These are phyloP conservation scores for Drosophila borborema DNA, from an alignment of 2,888 invertebrate species.

Conservation along the genomic window DNA sequence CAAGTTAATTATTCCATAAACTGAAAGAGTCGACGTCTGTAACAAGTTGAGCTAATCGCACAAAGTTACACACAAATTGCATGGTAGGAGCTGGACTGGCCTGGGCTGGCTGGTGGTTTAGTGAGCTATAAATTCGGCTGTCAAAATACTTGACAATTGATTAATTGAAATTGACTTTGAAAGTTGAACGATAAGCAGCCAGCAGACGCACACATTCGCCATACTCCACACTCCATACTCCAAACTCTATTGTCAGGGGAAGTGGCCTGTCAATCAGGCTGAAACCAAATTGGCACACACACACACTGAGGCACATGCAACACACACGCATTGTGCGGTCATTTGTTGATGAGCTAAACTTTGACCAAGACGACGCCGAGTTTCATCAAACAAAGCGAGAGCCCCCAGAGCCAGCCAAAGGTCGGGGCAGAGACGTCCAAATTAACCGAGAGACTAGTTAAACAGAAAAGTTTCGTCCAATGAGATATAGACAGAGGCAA, in stretches of 20 bases:
- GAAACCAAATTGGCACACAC: conserved; percentile 37
- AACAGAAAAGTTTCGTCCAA: conserved; percentile 66
- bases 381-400: conserved; percentile 56
- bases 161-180: conserved; percentile 80
- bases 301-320: conserved; percentile 25
- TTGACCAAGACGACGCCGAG: conserved; percentile 56
- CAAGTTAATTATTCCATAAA: conserved; percentile 8
- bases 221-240: not conserved
- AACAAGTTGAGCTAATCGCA: conserved; percentile 29
- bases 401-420: not conserved
- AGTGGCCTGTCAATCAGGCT: conserved; percentile 74
- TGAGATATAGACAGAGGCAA: conserved; percentile 41
- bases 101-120: conserved; percentile 23
- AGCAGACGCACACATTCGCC: conserved; percentile 7
- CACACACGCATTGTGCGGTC: conserved; percentile 48
- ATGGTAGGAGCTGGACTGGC: not conserved
- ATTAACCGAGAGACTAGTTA: conserved; percentile 76
- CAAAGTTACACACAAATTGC: conserved; percentile 40
- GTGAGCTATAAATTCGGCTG: conserved; percentile 77
- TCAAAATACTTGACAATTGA: conserved; percentile 80
- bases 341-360: conserved; percentile 78
- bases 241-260: conserved; percentile 46
- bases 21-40: conserved; percentile 1
- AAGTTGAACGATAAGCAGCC: conserved; percentile 66
- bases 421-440: conserved; percentile 40